phyloP scores from a whole-genome alignment of 2,888 invertebrate genomes.

The Cheilosia scutellata region DNA sequence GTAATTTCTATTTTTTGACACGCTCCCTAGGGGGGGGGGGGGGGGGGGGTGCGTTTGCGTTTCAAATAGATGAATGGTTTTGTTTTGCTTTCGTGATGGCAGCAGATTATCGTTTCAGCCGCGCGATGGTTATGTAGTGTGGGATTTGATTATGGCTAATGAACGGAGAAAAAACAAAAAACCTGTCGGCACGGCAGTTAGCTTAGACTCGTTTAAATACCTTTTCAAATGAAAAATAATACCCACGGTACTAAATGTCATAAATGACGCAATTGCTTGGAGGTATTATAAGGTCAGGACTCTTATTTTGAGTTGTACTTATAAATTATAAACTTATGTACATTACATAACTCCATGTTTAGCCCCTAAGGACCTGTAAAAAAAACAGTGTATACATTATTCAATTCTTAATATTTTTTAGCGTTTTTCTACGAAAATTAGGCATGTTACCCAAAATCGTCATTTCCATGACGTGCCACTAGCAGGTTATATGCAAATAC shows the following conservation, averaged over 20 bases:
- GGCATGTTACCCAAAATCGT: too few species aligned
- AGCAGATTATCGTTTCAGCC: constrained; percentile 33
- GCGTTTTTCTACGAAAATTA: too few species aligned
- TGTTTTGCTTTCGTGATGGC: constrained; percentile 34
- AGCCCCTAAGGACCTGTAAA: too few species aligned
- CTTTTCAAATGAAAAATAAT: neutral
- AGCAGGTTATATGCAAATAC: too few species aligned
- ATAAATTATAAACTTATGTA: neutral
- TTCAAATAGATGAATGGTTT: constrained; percentile 31
- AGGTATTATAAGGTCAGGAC: neutral
- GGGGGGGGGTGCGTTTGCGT: neutral
- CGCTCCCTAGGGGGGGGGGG: constrained; percentile 1
- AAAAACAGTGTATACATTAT: too few species aligned
- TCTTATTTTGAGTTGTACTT: neutral
- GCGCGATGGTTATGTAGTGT: neutral
- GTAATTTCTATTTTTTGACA: constrained; percentile 29
- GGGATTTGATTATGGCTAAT: constrained; percentile 35
- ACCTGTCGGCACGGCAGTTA: neutral
- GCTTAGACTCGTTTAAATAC: neutral
- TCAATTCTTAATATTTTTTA: too few species aligned
- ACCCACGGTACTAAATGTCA: constrained; percentile 10
- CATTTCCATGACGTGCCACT: too few species aligned
- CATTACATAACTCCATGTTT: too few species aligned
- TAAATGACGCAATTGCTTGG: constrained; percentile 8
- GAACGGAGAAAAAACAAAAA: neutral